Conservation (phyloP, 1,140 invertebrate species). For the Magallana ariakensis region DNA sequence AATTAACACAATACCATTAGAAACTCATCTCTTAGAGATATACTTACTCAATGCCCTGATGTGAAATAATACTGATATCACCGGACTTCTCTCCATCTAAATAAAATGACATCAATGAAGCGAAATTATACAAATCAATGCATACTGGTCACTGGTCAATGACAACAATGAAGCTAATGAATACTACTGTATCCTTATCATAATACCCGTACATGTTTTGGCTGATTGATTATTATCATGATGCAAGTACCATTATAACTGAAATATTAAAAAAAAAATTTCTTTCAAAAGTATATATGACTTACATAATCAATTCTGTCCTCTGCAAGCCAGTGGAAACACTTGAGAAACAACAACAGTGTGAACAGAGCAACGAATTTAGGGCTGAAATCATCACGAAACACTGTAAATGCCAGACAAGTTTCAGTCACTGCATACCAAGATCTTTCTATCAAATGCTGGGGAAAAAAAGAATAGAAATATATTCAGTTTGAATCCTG, state of each 20-base stretch:
- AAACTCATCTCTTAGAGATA: neutral
- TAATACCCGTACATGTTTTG: too few relatives aligned
- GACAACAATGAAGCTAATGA: too few relatives aligned
- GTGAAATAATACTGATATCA: constrained; percentile 97
- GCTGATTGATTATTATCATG: neutral
- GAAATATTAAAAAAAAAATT: neutral
- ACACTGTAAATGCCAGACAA: constrained; percentile 99
- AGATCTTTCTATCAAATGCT: constrained; percentile 98
- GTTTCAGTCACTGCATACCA: constrained; percentile 99
- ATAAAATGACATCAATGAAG: neutral
- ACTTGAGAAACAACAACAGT: constrained; percentile 97
- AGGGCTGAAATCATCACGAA: constrained; percentile 99
- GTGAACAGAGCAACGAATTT: constrained; percentile 99
- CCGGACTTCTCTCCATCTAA: constrained; percentile 98
- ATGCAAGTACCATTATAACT: neutral
- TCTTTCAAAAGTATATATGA: constrained; percentile 60
- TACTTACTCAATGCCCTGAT: constrained; percentile 90
- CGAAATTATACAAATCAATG: neutral
- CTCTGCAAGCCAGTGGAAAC: constrained; percentile 99
- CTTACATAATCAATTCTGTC: constrained; percentile 99
- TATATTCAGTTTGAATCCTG: neutral
- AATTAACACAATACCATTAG: neutral
- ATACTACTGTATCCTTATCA: too few relatives aligned
- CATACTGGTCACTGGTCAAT: neutral
- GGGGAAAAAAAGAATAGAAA: constrained; percentile 79